Base-by-base conservation (phyloP, 1,140 invertebrate genomes). In the Trachymyrmex septentrionalis region DNA sequence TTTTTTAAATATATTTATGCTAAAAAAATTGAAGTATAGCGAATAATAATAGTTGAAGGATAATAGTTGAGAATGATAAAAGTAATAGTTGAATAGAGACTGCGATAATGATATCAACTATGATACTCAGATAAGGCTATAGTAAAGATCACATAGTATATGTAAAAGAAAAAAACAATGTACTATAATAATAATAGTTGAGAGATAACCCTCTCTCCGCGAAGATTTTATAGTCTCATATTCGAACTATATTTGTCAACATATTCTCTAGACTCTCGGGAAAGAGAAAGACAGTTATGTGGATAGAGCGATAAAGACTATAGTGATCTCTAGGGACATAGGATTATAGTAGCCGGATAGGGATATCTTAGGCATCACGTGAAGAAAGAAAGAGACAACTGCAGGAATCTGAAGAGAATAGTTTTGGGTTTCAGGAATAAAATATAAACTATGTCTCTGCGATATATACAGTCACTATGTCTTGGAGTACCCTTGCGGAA, bases 291-390 rank as follows among this genome's bases (percentile, higher is more conserved):
- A 63, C 9, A 73, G 21, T 27, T 69, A 50, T 14, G 16, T 14
- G 38, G 0, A 73, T 55, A 30, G 19, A 27, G 57, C 59, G 10
- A 63, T 48, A 27, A 16, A 57, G 38, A 16, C 1, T 78, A 66
- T 48, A 24, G 59, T 44, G 61, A 64, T 27, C 19, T 59, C 76
- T 78, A 78, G 76, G 76, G 61, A 78, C 61, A 78, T 78, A 66
- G 61, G 27, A 53, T 48, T 48, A 64, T 21, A 50, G 10, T 48
- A 59, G 34, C 3, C 24, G 44, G 24, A 66, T 78, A 66, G 76
- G 76, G 61, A 78, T 78, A 78, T 78, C 76, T 44, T 66, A 14
- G 24, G 38, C 34, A 44, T 34, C 24, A 53, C 48, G 61, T 30
- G 16, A 30, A 44, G 75, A 48, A 78, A 21, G 38, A 66, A 12